A percentile compares a stretch with the other conserved stretches of the same genome.
Evolutionary conservation across 2,113 vertebrate genomes (phyloP).

Genomic region (Neofelis nebulosa): DNA sequence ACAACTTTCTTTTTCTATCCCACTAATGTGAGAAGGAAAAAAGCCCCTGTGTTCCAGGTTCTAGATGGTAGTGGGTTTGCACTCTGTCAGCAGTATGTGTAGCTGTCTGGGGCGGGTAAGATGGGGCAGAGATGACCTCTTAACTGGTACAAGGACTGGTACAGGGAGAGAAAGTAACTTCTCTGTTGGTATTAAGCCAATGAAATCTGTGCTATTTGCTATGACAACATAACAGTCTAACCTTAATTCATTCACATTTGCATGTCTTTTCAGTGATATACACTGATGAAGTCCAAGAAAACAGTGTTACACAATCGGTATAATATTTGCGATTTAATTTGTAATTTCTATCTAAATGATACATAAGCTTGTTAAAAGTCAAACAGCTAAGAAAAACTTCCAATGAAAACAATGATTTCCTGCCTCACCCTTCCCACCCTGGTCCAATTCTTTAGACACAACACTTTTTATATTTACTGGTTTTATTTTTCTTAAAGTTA

Average conservation of each 20-base stretch:
- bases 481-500: neutral
- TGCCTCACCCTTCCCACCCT: neutral
- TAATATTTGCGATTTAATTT: neutral
- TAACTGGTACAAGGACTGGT: neutral
- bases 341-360: neutral
- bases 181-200: neutral
- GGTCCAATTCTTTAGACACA: neutral
- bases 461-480: neutral
- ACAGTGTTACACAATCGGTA: neutral
- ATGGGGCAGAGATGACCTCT: accelerated
- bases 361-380: neutral
- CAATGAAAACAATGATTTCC: neutral
- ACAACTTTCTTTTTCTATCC: neutral
- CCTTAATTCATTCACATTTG: neutral
- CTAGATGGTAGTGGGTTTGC: neutral
- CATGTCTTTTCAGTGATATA: neutral
- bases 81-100: neutral
- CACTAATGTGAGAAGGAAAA: neutral
- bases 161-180: neutral
- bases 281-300: neutral
- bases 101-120: accelerated
- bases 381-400: neutral
- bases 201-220: neutral
- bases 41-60: neutral
- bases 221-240: neutral